Evolutionary conservation across 2,113 vertebrate species (phyloP), one percentile per base, ranked within the genome.

Genomic region (Brachypodius melanocephalos): DNA sequence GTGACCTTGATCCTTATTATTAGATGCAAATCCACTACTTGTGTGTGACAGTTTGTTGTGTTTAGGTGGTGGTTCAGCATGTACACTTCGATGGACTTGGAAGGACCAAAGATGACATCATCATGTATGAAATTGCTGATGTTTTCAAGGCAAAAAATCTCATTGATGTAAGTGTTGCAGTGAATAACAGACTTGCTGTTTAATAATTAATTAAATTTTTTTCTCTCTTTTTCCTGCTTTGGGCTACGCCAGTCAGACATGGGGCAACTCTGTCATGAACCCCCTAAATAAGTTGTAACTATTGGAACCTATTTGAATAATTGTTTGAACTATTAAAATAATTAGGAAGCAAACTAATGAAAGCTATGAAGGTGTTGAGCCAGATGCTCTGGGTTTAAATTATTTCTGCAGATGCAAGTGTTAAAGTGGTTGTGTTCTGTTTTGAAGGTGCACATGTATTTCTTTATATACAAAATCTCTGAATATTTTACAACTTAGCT

Each of bases 101-200:
- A 29, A 98, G 99, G 97, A 99, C 99, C 43, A 99, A 99, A 97
- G 99, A 99, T 85, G 99, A 99, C 49, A 97, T 99, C 83, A 98
- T 99, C 51, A 98, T 99, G 71, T 99, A 98, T 92, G 99, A 99
- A 97, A 99, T 99, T 8, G 89, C 98, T 57, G 99, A 99, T 13
- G 98, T 99, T 85, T 99, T 99, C 94, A 98, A 98, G 58, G 99
- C 99, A 34, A 99, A 97, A 95, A 99, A 99, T 93, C 98, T 99
- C 13, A 98, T 99, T 24, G 99, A 99, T 67, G 99, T 99, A 97
- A 97, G 98, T 98, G 29, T 14, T 22, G 6, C 5, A 77, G 24
- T 31, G 38, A 71, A 24, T 63, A 46, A 24, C 31, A 72, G 18
- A 48, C 45, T 10, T 61, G 13, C 29, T 79, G 16, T 18, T 82